Evolutionary conservation across 2,888 invertebrate species (phyloP), one percentile per base, ranked within the genome.

Genomic region (Plebejus anna): DNA sequence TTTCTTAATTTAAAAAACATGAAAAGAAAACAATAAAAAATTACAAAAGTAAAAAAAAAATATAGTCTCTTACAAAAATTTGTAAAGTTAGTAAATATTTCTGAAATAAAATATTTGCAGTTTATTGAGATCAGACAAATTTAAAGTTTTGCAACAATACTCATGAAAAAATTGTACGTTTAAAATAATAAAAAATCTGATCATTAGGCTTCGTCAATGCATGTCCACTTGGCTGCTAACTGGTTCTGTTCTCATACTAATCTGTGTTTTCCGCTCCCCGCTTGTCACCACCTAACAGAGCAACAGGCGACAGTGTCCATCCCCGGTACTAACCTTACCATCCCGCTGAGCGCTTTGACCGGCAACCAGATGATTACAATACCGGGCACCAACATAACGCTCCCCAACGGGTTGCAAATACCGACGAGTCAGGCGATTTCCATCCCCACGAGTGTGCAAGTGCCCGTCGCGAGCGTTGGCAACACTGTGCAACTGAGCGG

Each of bases 271-370:
- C 87, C 87, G 84, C 83, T 79, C 83, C 82, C 82, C 78, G 79
- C 80, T 80, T 77, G 42, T 76, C 76, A 75, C 76, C 78, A 77
- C 79, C 87, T 88, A 87, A 88, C 92, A 93, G 94, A 94, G 83
- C 94, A 93, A 83, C 92, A 91, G 86, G 92, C 95, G 80, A 91
- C 95, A 79, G 89, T 95, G 82, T 94, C 94, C 76, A 95, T 95
- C 82, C 95, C 95, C 77, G 95, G 95, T 85, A 95, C 95, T 83
- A 95, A 95, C 89, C 91, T 95, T 82, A 91, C 94, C 84, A 95
- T 95, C 82, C 95, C 95, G 76, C 82, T 94, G 84, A 90, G 89
- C 85, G 92, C 93, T 81, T 84, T 94, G 84, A 86, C 90, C 82
- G 89, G 89, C 79, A 88, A 87, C 82, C 95, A 95, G 83, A 88